Percentiles rank a stretch among this genome's conserved stretches.
Evolutionary conservation across 1,140 invertebrate species (phyloP).

Genomic region (Drosophila ercepeae): DNA sequence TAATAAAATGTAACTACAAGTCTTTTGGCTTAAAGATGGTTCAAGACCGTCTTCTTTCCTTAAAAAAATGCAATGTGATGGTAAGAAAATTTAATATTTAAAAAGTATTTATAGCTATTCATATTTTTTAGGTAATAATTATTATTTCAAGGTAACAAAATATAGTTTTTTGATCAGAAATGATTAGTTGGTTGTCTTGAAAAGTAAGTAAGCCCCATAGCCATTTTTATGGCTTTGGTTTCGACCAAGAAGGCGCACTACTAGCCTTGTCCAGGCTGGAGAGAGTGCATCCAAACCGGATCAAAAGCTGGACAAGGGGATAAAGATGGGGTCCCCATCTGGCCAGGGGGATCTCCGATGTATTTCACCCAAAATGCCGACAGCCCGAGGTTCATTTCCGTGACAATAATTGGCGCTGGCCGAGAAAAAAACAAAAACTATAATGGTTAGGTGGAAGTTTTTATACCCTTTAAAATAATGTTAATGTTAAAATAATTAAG

Average conservation of each 20-base stretch:
- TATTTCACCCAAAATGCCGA: constrained; percentile 46
- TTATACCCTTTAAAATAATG: no score
- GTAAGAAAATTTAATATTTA: no score
- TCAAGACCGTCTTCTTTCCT: no score
- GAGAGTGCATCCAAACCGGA: constrained; percentile 58
- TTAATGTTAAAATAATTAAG: no score
- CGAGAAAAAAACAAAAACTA: constrained; percentile 8
- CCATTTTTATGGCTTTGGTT: background rate
- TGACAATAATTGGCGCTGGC: constrained; percentile 59
- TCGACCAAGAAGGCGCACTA: constrained; percentile 30
- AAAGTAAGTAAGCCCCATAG: background rate
- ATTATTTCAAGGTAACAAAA: no score
- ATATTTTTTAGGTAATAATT: no score
- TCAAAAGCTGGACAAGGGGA: constrained; percentile 12
- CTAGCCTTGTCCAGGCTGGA: constrained; percentile 20
- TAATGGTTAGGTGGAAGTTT: no score
- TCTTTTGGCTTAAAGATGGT: no score
- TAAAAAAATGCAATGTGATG: no score
- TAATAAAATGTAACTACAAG: background rate
- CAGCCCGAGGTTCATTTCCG: constrained; percentile 60
- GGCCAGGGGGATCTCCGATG: constrained; percentile 1
- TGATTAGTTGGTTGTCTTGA: background rate
- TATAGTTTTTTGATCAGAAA: background rate
- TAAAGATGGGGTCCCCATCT: constrained; percentile 1
- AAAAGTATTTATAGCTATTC: no score